Conservation (phyloP, 1,140 invertebrate genomes). For the Calycopis cecrops region DNA sequence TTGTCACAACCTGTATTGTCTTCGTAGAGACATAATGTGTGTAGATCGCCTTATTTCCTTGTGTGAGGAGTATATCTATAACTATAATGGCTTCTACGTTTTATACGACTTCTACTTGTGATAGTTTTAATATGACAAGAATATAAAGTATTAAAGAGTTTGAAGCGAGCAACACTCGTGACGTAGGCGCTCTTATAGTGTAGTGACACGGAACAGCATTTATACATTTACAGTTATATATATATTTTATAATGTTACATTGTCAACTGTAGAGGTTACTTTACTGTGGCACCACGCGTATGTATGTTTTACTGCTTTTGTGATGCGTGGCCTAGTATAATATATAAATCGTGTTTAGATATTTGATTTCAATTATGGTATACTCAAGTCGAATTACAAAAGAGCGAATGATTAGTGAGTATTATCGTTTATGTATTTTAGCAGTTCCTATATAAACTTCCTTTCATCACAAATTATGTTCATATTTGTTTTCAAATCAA, state of each 20-base stretch:
- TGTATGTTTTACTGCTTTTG: constrained; percentile 12
- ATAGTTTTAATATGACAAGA: too few species aligned
- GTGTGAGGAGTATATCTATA: constrained; percentile 11
- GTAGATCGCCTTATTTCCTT: constrained; percentile 19
- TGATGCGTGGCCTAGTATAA: not conserved
- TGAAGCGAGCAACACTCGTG: not conserved
- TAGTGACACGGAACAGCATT: constrained; percentile 31
- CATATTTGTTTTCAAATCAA: not conserved
- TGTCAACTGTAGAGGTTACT: constrained; percentile 32
- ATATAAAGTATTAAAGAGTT: not conserved
- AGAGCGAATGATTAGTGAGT: not conserved
- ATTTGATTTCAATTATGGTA: too few species aligned
- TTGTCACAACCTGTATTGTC: constrained; percentile 18
- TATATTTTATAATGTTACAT: constrained; percentile 32
- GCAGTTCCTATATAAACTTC: constrained; percentile 17
- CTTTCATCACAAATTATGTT: constrained; percentile 13
- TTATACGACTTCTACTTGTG: too few species aligned
- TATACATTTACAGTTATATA: constrained; percentile 38
- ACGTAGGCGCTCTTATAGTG: constrained; percentile 11
- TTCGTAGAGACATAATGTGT: constrained; percentile 18
- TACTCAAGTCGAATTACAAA: too few species aligned
- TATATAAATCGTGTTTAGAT: too few species aligned
- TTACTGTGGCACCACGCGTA: constrained; percentile 23
- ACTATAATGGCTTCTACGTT: constrained; percentile 11
- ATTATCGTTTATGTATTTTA: constrained; percentile 9